phyloP scores from a whole-genome alignment of 2,113 vertebrate genomes.

The Periophthalmodon schlosseri region DNA sequence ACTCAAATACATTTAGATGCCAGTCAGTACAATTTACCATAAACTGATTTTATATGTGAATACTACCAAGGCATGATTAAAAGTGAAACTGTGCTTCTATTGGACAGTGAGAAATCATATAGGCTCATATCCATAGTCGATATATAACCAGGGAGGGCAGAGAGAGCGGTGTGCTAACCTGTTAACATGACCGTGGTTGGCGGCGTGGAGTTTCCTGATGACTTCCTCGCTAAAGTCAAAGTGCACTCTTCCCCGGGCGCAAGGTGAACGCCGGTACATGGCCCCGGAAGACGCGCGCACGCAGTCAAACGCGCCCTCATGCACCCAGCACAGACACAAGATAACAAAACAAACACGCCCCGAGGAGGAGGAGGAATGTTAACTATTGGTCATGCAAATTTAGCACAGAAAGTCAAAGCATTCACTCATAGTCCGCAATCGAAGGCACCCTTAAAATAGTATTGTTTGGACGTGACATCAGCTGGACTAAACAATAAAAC shows the following conservation, averaged over 20 bases:
- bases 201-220: slow-evolving; percentile 73
- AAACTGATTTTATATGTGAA: too few species aligned
- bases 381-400: background rate
- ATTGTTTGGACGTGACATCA: too few species aligned
- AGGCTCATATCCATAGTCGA: too few species aligned
- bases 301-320: slow-evolving; percentile 7
- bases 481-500: background rate
- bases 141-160: background rate
- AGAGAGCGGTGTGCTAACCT: slow-evolving; percentile 69
- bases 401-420: background rate
- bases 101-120: too few species aligned
- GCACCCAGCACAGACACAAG: slow-evolving; percentile 3
- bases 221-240: slow-evolving; percentile 85
- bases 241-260: slow-evolving; percentile 78
- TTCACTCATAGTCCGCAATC: too few species aligned
- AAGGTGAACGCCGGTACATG: slow-evolving; percentile 80
- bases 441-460: too few species aligned
- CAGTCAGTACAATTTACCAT: too few species aligned
- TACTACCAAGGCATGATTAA: too few species aligned
- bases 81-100: too few species aligned
- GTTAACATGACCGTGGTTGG: slow-evolving; percentile 59
- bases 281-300: slow-evolving; percentile 55
- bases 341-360: background rate
- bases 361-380: background rate
- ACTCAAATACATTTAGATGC: too few species aligned